Percentiles rank a stretch among this genome's conserved stretches.
Evolutionary conservation across 2,888 invertebrate genomes (phyloP).

Genomic region (Ophion slaviceki): DNA sequence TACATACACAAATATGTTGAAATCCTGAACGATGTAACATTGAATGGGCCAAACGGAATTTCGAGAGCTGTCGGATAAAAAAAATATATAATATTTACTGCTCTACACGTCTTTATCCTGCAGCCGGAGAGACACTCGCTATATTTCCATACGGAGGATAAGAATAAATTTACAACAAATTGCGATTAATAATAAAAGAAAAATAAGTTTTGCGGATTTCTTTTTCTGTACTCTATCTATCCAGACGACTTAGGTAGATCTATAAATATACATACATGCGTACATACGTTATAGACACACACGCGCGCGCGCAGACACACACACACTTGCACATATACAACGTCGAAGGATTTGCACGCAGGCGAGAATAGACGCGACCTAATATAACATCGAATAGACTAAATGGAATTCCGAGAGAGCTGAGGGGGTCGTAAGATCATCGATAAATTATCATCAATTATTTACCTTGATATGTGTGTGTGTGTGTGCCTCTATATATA

Average conservation of each 20-base stretch:
- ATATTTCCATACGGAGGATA: not conserved
- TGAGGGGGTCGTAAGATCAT: slow-evolving; percentile 56
- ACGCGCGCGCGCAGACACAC: not conserved
- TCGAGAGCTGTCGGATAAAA: slow-evolving; percentile 5
- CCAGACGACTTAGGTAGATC: slow-evolving; percentile 4
- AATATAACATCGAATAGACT: slow-evolving; percentile 44
- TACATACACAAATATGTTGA: not conserved
- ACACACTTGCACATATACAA: not conserved
- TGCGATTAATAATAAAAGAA: slow-evolving; percentile 25
- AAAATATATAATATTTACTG: slow-evolving; percentile 24
- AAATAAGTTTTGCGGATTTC: not conserved
- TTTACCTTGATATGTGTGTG: slow-evolving; percentile 22
- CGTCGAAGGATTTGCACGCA: slow-evolving; percentile 23
- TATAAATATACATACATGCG: slow-evolving; percentile 12
- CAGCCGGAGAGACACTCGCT: slow-evolving; percentile 1
- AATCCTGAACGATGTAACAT: not conserved
- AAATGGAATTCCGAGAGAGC: slow-evolving; percentile 55
- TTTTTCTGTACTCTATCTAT: slow-evolving; percentile 14
- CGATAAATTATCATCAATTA: slow-evolving; percentile 64
- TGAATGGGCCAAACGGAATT: slow-evolving; percentile 1
- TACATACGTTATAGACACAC: not conserved
- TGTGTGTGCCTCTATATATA: not conserved
- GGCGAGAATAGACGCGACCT: slow-evolving; percentile 25
- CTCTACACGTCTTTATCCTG: slow-evolving; percentile 24
- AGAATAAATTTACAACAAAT: slow-evolving; percentile 17